phyloP scores from a whole-genome alignment of 2,888 invertebrate species.

The Hypercompe scribonia region DNA sequence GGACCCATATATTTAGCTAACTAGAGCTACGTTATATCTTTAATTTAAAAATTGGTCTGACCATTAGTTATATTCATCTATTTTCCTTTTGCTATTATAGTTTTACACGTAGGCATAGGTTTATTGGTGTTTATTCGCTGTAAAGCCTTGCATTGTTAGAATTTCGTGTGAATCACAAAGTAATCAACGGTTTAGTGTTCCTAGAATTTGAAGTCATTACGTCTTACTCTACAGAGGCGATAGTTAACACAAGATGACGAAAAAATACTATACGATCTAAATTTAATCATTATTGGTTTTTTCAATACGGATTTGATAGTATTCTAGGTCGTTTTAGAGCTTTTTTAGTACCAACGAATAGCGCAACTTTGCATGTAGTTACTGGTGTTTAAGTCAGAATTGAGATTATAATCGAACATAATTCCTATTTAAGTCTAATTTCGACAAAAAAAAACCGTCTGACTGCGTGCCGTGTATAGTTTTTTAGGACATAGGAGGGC shows the following conservation, averaged over 20 bases:
- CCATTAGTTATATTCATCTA: conserved; percentile 12
- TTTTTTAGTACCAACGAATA: not conserved
- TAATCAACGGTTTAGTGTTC: conserved; percentile 47
- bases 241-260: conserved; percentile 18
- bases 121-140: conserved; percentile 32
- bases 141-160: conserved; percentile 42
- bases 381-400: not conserved
- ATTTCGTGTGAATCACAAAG: conserved; percentile 50
- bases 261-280: conserved; percentile 13
- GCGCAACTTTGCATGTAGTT: not conserved
- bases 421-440: not conserved
- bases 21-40: not conserved
- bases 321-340: not conserved
- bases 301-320: not conserved
- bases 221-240: conserved; percentile 23
- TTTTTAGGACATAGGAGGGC: not conserved
- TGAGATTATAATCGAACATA: not conserved
- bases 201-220: conserved; percentile 42
- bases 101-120: conserved; percentile 23
- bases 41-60: not conserved
- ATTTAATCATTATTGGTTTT: not conserved
- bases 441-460: not conserved
- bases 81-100: conserved; percentile 14
- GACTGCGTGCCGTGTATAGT: not conserved
- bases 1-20: not conserved